Evolutionary conservation across 2,888 invertebrate genomes (phyloP).

Genomic region (Morpho deidamia): DNA sequence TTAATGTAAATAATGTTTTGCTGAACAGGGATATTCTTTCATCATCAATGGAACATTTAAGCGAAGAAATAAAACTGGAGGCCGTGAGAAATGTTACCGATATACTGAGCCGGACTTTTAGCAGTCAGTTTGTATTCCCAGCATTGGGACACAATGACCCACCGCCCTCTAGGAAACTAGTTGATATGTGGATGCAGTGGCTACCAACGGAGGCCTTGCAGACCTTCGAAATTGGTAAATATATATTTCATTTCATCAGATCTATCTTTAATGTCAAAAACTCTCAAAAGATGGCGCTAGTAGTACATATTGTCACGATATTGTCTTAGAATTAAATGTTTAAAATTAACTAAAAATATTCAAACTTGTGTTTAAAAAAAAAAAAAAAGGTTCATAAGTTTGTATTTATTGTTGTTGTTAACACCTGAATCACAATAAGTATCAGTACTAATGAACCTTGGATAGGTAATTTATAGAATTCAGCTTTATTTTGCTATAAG

Average conservation of each 20-base stretch:
- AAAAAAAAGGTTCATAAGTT: no score
- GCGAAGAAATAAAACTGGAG: slow-evolving; percentile 83
- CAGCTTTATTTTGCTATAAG: no score
- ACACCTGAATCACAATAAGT: no score
- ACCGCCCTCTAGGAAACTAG: slow-evolving; percentile 80
- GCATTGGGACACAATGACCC: slow-evolving; percentile 94
- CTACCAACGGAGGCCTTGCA: slow-evolving; percentile 88
- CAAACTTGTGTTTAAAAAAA: no score
- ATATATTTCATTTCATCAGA: neutral
- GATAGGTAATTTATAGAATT: no score
- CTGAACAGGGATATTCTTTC: slow-evolving; percentile 89
- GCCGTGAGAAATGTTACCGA: slow-evolving; percentile 90
- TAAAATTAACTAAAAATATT: no score
- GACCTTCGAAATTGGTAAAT: slow-evolving; percentile 87
- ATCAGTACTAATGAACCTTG: no score
- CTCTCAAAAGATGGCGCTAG: no score
- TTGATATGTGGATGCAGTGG: slow-evolving; percentile 91
- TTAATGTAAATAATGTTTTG: neutral
- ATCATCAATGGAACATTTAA: slow-evolving; percentile 83
- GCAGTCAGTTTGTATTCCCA: slow-evolving; percentile 93
- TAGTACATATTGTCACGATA: no score
- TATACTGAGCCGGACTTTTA: slow-evolving; percentile 88
- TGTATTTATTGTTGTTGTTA: no score
- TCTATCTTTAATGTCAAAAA: no score
- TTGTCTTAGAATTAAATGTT: no score